Evolutionary conservation across 2,797 vertebrate species (phyloP).

Genomic region (Perodicticus potto): DNA sequence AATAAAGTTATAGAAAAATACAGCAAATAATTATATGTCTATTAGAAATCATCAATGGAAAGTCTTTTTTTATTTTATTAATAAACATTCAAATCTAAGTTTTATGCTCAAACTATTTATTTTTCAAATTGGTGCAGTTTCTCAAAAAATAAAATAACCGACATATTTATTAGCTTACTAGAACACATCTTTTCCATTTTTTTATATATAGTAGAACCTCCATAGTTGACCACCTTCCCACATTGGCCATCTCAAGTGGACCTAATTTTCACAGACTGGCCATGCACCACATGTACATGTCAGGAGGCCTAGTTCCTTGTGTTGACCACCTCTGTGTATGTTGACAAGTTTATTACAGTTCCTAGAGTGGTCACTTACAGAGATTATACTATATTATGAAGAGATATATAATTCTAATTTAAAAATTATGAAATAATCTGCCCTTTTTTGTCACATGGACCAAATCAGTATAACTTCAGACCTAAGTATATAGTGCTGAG

Average conservation of each 20-base stretch:
- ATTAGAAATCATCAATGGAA: neutral
- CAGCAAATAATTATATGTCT: neutral
- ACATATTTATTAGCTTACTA: neutral
- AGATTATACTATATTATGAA: neutral
- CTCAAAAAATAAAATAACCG: neutral
- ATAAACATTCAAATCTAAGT: neutral
- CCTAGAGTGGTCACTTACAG: no score
- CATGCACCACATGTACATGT: no score
- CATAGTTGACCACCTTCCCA: no score
- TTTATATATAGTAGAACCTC: neutral
- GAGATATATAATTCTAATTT: slow-evolving; percentile 16
- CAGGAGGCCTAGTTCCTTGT: no score
- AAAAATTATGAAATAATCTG: neutral
- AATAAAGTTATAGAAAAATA: neutral
- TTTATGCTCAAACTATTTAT: neutral
- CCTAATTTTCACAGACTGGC: no score
- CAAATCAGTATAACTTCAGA: slow-evolving; percentile 4
- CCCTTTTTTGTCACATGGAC: neutral
- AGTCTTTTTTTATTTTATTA: neutral
- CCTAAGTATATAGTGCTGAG: neutral
- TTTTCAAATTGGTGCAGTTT: slow-evolving; percentile 11
- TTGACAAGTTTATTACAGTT: no score
- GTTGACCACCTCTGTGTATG: no score
- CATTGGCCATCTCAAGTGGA: no score
- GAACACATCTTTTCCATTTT: neutral